phyloP scores from a whole-genome alignment of 2,797 vertebrate species.

The Gymnothorax reevesii region DNA sequence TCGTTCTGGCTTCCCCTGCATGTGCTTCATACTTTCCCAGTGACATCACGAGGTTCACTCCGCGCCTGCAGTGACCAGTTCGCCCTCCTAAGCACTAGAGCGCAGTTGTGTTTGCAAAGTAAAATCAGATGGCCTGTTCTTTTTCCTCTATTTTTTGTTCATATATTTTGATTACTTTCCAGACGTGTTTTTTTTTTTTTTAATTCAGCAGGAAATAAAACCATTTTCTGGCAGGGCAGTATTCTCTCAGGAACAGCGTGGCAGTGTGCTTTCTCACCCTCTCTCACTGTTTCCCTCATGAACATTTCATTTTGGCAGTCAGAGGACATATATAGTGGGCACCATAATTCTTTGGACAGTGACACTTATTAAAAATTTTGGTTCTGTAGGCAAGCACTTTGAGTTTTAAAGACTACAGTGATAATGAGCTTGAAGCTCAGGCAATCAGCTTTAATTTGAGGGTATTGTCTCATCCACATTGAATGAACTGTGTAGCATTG shows the following conservation, averaged over 20 bases:
- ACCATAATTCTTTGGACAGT: no score
- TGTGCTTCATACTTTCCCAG: conserved; percentile 70
- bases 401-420: no score
- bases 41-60: conserved; percentile 69
- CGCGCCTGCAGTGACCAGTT: conserved; percentile 61
- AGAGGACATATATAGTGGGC: not conserved
- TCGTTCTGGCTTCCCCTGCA: conserved; percentile 25
- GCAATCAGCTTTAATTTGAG: no score
- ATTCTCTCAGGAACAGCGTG: conserved; percentile 16
- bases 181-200: conserved; percentile 31
- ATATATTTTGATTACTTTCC: conserved; percentile 29
- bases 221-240: conserved; percentile 12
- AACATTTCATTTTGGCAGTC: conserved; percentile 5
- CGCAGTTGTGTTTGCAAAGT: conserved; percentile 67
- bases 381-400: no score
- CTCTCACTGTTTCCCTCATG: not conserved
- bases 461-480: no score
- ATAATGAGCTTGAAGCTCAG: no score
- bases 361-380: no score
- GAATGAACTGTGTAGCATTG: no score
- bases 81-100: conserved; percentile 60
- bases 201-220: conserved; percentile 22
- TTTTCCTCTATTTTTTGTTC: conserved; percentile 10
- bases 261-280: conserved; percentile 10
- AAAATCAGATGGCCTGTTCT: conserved; percentile 61